Conservation (phyloP, 2,888 invertebrate species). For the Erpobdella octoculata region DNA sequence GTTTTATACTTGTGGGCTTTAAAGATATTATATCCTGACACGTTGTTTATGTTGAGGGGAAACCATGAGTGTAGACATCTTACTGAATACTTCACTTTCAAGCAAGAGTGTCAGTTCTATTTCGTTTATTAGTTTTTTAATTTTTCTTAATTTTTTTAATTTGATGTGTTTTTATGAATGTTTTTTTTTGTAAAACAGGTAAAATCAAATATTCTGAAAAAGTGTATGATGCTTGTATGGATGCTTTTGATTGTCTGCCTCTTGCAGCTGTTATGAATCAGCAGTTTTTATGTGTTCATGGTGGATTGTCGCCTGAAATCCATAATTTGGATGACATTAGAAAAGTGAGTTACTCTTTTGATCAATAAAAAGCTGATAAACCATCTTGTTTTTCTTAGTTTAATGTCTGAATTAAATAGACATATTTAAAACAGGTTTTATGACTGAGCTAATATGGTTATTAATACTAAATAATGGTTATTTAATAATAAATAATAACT, state of each 20-base stretch:
- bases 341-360: constrained; percentile 60
- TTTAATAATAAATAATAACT: too few relatives aligned
- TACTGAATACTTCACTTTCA: constrained; percentile 99
- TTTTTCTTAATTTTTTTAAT: neutral
- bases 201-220: constrained; percentile 99
- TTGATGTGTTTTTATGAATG: neutral
- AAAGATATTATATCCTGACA: constrained; percentile 93
- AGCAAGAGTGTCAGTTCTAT: constrained; percentile 90
- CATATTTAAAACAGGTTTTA: too few relatives aligned
- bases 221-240: constrained; percentile 99
- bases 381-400: neutral
- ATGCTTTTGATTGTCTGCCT: constrained; percentile 98
- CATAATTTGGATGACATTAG: constrained; percentile 98
- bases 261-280: constrained; percentile 99
- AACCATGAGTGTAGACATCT: constrained; percentile 99
- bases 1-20: constrained; percentile 99
- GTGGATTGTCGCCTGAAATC: constrained; percentile 97
- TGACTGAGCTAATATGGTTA: too few relatives aligned
- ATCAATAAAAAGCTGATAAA: neutral
- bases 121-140: neutral
- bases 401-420: neutral
- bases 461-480: too few relatives aligned
- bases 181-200: constrained; percentile 57
- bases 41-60: constrained; percentile 93
- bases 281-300: constrained; percentile 99